Evolutionary conservation across 2,888 invertebrate species (phyloP).

Genomic region (Meandrusa payeni): DNA sequence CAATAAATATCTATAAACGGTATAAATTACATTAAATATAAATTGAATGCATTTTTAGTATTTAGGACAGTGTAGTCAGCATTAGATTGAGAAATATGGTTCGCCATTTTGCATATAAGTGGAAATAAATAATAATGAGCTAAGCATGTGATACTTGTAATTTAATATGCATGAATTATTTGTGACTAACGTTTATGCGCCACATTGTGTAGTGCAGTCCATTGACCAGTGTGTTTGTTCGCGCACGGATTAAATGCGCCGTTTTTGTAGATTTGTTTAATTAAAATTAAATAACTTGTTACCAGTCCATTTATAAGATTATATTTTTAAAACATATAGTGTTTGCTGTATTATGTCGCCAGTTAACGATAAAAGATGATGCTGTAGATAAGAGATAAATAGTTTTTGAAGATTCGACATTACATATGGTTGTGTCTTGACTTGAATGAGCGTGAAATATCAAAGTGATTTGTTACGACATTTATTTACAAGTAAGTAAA

Average conservation of each 20-base stretch:
- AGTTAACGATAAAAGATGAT: constrained; percentile 4
- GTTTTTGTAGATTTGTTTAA: too few species aligned
- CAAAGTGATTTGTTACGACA: too few species aligned
- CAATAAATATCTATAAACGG: too few species aligned
- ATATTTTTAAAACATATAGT: neutral
- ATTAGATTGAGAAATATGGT: neutral
- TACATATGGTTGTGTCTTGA: neutral
- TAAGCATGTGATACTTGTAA: neutral
- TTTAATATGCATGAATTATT: constrained; percentile 11
- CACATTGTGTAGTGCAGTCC: neutral
- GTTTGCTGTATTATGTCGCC: neutral
- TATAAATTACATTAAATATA: too few species aligned
- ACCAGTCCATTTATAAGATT: neutral
- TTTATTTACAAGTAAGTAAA: too few species aligned
- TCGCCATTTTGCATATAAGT: neutral
- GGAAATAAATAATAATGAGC: constrained; percentile 1
- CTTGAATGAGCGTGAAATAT: too few species aligned
- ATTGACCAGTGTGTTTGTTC: neutral
- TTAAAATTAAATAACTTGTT: too few species aligned
- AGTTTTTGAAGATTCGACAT: neutral
- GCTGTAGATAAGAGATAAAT: constrained; percentile 6
- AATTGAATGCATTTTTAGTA: neutral
- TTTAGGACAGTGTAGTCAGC: neutral
- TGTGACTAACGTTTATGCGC: constrained; percentile 1
- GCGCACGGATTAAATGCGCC: too few species aligned